These are phyloP conservation scores for Heliangelus exortis DNA, from an alignment of 2,797 vertebrate genomes.

Conservation along the genomic window DNA sequence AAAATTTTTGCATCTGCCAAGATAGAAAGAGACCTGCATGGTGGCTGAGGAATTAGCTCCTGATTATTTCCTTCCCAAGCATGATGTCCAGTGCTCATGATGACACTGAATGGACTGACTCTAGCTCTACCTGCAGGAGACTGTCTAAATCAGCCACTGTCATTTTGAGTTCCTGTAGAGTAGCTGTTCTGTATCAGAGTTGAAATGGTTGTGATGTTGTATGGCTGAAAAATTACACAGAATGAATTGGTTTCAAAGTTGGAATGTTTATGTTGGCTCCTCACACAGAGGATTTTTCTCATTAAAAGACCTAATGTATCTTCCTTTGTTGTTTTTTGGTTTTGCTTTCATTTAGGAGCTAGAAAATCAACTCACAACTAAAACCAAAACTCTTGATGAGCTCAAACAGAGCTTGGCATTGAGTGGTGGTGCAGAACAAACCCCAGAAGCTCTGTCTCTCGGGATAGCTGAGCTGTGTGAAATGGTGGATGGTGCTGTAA, in stretches of 20 bases:
- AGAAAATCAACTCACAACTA: slow-evolving; percentile 79
- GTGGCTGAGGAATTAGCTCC: neutral
- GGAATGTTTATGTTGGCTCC: neutral
- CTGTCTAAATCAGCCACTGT: neutral
- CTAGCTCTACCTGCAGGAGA: neutral
- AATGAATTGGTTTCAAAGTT: neutral
- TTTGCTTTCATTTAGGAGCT: slow-evolving; percentile 75
- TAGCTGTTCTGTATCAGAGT: neutral
- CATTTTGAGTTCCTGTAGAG: neutral
- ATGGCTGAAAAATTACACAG: neutral
- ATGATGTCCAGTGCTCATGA: neutral
- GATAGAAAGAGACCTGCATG: neutral
- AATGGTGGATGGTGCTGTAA: slow-evolving; percentile 45
- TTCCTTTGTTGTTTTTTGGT: too few relatives aligned
- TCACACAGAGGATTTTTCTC: neutral
- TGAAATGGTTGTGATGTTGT: neutral
- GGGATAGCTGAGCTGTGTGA: slow-evolving; percentile 44
- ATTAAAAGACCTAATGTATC: neutral
- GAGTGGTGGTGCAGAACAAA: neutral
- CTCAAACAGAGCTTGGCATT: slow-evolving; percentile 61
- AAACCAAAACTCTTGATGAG: slow-evolving; percentile 77
- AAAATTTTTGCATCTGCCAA: neutral
- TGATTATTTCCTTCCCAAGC: neutral
- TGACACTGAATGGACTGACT: neutral
- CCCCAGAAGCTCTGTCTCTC: slow-evolving; percentile 15